These are phyloP conservation scores for Ariopsis seemanni DNA, from an alignment of 2,113 vertebrate species.

Conservation along the genomic window DNA sequence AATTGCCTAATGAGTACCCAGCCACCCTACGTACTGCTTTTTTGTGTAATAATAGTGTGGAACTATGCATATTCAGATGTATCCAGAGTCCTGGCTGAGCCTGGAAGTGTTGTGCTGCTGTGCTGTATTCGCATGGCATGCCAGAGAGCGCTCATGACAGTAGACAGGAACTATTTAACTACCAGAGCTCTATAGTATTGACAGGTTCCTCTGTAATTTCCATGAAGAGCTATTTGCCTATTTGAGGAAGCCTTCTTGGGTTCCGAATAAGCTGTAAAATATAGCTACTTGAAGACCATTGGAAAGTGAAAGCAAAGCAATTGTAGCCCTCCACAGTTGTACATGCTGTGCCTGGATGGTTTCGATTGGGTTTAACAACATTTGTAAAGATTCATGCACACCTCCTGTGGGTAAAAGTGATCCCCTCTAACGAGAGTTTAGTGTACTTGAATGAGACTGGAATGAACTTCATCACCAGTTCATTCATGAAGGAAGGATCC, in stretches of 20 bases:
- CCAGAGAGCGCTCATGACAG: too few species aligned
- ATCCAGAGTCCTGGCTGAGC: too few species aligned
- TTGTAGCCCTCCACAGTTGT: background rate
- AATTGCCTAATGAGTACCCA: too few species aligned
- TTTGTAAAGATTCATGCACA: background rate
- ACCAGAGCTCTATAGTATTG: background rate
- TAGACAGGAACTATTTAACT: background rate
- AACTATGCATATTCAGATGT: too few species aligned
- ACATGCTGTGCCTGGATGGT: background rate
- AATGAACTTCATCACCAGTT: background rate
- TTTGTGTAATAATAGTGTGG: too few species aligned
- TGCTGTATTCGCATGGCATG: too few species aligned
- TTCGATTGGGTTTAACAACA: background rate
- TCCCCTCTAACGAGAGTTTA: background rate
- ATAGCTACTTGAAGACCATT: conserved; percentile 58
- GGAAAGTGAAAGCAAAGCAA: conserved; percentile 28
- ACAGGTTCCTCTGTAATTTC: background rate
- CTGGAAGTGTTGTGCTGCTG: too few species aligned
- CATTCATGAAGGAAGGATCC: background rate
- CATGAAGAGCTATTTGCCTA: background rate
- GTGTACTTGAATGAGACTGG: background rate
- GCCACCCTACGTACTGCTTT: too few species aligned
- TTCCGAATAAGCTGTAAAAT: conserved; percentile 67
- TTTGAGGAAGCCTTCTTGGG: background rate
- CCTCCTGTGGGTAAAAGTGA: background rate